A percentile compares a stretch with the other conserved stretches of the same genome.
phyloP scores from a whole-genome alignment of 2,888 invertebrate genomes.

The Sialis fuliginosa region DNA sequence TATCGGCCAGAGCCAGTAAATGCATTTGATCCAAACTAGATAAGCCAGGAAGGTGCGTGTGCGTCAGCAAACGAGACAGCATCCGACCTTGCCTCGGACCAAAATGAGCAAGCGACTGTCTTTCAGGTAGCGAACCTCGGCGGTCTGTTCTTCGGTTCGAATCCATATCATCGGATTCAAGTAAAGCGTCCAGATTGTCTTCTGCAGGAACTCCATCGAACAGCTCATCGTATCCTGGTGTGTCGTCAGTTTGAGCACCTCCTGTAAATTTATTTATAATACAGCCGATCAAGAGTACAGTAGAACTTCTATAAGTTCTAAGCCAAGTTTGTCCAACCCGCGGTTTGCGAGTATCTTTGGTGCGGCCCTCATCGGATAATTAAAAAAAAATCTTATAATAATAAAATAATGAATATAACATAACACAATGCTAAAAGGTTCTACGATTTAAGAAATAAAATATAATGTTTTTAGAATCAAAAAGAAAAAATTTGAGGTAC shows the following conservation, averaged over 20 bases:
- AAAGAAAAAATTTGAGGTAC: no score
- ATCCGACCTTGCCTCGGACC: conserved; percentile 74
- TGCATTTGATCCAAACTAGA: conserved; percentile 99
- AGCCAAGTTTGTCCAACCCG: no score
- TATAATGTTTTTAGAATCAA: no score
- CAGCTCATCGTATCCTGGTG: conserved; percentile 69
- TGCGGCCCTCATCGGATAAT: no score
- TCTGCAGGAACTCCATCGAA: conserved; percentile 69
- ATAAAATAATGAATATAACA: no score
- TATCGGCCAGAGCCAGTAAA: conserved; percentile 93
- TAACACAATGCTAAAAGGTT: no score
- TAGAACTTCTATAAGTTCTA: no score
- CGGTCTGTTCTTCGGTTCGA: conserved; percentile 36
- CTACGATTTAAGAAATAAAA: no score
- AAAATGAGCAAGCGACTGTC: conserved; percentile 66
- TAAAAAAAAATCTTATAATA: no score
- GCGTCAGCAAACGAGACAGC: conserved; percentile 78
- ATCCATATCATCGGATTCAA: conserved; percentile 45
- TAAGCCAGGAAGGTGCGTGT: conserved; percentile 84
- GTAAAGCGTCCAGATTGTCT: conserved; percentile 62
- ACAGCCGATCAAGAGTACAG: conserved; percentile 8
- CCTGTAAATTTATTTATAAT: conserved; percentile 8
- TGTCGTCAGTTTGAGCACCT: conserved; percentile 6
- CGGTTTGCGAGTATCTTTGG: no score
- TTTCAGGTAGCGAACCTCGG: conserved; percentile 51